Percentiles rank a stretch among this genome's conserved stretches.
These are phyloP conservation scores for Holacanthella duospinosa DNA, from an alignment of 2,888 invertebrate genomes.

Conservation along the genomic window DNA sequence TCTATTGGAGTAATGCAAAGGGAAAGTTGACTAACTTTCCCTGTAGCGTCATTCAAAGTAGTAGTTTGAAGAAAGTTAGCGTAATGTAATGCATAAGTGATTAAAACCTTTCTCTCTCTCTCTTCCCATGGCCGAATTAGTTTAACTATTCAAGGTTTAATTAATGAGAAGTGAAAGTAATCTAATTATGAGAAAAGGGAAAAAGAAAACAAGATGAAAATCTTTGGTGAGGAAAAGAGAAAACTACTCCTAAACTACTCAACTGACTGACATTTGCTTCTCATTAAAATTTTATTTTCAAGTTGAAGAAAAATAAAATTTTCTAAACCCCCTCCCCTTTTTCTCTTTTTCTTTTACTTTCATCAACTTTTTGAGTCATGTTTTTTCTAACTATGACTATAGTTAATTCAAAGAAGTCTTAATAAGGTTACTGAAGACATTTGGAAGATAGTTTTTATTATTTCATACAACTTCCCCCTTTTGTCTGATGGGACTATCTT, in stretches of 20 bases:
- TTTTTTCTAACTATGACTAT: neutral
- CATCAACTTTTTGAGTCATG: neutral
- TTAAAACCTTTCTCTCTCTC: neutral
- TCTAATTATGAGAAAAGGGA: constrained; percentile 25
- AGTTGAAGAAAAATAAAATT: neutral
- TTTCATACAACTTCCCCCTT: no score
- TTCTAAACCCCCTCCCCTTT: no score
- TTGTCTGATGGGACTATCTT: neutral
- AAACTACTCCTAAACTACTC: no score
- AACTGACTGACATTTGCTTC: constrained; percentile 11
- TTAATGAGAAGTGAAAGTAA: constrained; percentile 30
- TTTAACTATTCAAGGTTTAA: constrained; percentile 25
- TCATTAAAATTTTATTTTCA: constrained; percentile 18
- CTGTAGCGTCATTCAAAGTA: no score
- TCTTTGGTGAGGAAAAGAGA: neutral
- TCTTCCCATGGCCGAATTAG: neutral
- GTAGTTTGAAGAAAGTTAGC: no score
- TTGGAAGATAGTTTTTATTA: neutral
- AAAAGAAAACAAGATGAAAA: neutral
- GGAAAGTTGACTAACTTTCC: no score
- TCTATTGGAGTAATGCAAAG: no score
- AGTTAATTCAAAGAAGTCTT: neutral
- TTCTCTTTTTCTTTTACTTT: neutral
- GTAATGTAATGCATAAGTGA: neutral
- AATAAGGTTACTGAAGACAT: neutral